Evolutionary conservation across 2,113 vertebrate genomes (phyloP), one percentile per base, ranked within the genome.

Genomic region (Psophia crepitans): DNA sequence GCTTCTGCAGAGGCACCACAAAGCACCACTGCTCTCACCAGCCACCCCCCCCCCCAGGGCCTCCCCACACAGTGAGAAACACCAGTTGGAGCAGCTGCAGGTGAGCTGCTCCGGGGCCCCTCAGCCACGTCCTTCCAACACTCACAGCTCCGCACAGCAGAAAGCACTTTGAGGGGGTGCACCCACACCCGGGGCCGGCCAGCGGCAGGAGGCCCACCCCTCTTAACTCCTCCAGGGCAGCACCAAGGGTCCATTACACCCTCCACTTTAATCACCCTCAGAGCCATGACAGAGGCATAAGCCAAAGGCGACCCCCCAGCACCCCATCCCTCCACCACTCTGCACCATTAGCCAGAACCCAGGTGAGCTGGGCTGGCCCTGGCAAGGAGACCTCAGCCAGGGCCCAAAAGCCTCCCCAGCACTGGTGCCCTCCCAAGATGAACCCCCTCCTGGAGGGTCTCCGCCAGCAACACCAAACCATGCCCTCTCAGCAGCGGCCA

Each of bases 301-400:
- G 9, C 30, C 32, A 14, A 4, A 20, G 35, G 16, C 28, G 10
- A 56, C 2, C 43, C 22, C 22, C 4, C 1, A 4, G n/a, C 33
- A 11, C 44, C 0, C 6, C 30, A 22, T 48, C n/a, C 54, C 4
- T 1, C 33, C 2, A 1, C 33, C 2, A 1, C 30, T 21, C 61
- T 18, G 23, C 28, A 10, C 22, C 4, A 0, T 3, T 6, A 32
- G 28, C 37, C 64, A 65, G 35, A 26, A 32, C 17, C 11, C 4
- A 18, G 46, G 16, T 1, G 12, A 46, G 8, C 2, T 5, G 41
- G 32, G 39, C 46, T 27, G 21, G 16, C 8, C 60, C 17, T 24
- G 2, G 56, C 14, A 3, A 26, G 8, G 15, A 51, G 14, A 57
- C 19, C 37, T 8, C 28, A 21, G 22, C 39, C 53, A 12, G 14